phyloP scores from a whole-genome alignment of 2,113 vertebrate species.

The Poeciliopsis occidentalis region DNA sequence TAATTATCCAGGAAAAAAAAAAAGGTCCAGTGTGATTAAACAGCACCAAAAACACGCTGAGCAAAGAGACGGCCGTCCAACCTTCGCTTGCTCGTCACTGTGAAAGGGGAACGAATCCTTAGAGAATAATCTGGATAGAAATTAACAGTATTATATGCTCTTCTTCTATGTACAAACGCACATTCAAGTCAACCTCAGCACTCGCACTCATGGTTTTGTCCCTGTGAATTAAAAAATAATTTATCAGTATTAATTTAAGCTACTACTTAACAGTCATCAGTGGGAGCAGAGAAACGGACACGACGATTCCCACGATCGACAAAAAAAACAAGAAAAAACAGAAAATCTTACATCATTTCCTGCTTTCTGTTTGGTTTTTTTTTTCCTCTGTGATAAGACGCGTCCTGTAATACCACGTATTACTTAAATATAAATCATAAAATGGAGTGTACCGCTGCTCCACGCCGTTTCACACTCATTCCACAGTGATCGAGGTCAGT shows the following conservation, averaged over 20 bases:
- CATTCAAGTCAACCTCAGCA: conserved; percentile 43
- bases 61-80: conserved; percentile 58
- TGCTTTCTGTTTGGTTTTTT: conserved; percentile 24
- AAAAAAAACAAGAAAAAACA: conserved; percentile 47
- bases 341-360: conserved; percentile 34
- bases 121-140: conserved; percentile 70
- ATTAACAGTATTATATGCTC: conserved; percentile 64
- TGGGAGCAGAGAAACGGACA: conserved; percentile 69
- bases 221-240: conserved; percentile 82
- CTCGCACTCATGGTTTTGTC: conserved; percentile 56
- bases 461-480: conserved; percentile 65
- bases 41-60: conserved; percentile 77
- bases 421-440: conserved; percentile 78
- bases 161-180: conserved; percentile 61
- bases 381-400: conserved; percentile 27
- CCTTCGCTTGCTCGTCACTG: conserved; percentile 43
- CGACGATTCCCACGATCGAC: conserved; percentile 51
- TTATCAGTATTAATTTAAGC: conserved; percentile 80
- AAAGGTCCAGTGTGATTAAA: conserved; percentile 83
- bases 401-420: conserved; percentile 56
- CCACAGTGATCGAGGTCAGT: conserved; percentile 86
- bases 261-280: conserved; percentile 82
- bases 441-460: conserved; percentile 60
- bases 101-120: conserved; percentile 32
- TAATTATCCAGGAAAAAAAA: conserved; percentile 67